Percentiles rank a stretch among this genome's conserved stretches.
Conservation (phyloP, 1,140 invertebrate genomes). For the Aphelenchoides fujianensis region DNA sequence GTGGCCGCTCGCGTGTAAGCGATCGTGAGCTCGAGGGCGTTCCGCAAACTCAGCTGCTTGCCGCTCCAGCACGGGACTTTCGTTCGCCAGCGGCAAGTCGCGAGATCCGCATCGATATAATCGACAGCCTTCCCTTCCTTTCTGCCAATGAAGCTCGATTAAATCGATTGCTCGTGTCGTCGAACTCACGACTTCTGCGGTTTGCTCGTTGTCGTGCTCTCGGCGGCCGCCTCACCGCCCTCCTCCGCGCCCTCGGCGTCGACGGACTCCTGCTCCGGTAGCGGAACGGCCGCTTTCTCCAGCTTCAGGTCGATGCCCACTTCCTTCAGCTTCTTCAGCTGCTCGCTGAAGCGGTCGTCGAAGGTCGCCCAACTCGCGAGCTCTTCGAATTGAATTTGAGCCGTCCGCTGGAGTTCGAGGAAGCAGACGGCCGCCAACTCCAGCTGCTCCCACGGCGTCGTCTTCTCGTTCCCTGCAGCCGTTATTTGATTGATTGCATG, state of each 20-base stretch:
- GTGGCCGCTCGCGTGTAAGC: constrained; percentile 23
- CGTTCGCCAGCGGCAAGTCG: constrained; percentile 23
- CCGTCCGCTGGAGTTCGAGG: constrained; percentile 23
- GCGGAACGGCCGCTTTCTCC: constrained; percentile 16
- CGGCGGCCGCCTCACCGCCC: constrained; percentile 11
- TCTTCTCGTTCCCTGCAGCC: constrained; percentile 4
- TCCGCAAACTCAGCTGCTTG: constrained; percentile 19
- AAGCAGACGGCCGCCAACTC: constrained; percentile 13
- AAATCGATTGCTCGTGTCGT: constrained; percentile 3
- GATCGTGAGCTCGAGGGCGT: constrained; percentile 39
- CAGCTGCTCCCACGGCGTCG: constrained; percentile 3
- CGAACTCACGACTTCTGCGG: constrained; percentile 17
- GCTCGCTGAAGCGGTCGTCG: constrained; percentile 29
- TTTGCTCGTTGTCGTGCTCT: not conserved
- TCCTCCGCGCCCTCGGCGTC: constrained; percentile 13
- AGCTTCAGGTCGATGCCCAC: constrained; percentile 37
- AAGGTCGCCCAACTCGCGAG: constrained; percentile 17
- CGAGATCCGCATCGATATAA: constrained; percentile 15
- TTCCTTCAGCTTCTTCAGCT: constrained; percentile 40
- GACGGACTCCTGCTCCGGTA: constrained; percentile 11
- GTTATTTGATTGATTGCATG: not conserved
- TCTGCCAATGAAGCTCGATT: constrained; percentile 18
- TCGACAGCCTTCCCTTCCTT: constrained; percentile 24
- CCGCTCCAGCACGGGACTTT: constrained; percentile 21
- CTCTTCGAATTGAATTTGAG: constrained; percentile 27